Conservation (phyloP, 2,797 vertebrate genomes). For the Crax fasciolata region DNA sequence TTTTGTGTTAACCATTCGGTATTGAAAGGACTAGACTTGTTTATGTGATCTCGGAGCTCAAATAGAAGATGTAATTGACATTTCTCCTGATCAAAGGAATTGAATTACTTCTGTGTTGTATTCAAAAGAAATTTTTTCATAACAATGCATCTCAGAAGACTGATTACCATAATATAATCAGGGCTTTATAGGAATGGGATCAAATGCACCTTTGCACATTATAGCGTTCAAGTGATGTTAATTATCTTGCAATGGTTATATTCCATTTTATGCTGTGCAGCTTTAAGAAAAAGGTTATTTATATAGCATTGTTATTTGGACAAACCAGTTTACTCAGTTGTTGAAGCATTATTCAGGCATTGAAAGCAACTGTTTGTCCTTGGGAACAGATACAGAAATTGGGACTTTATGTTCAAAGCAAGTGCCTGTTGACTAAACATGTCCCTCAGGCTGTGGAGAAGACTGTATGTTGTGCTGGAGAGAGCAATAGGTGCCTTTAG, state of each 20-base stretch:
- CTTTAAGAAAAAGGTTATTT: neutral
- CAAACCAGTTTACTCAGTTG: neutral
- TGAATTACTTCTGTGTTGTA: constrained; percentile 26
- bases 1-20: constrained; percentile 28
- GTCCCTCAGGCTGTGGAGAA: neutral
- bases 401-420: neutral
- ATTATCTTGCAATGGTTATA: neutral
- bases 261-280: neutral
- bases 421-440: neutral
- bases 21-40: constrained; percentile 23
- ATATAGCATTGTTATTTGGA: neutral
- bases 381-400: neutral
- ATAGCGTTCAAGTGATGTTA: neutral
- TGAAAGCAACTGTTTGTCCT: neutral
- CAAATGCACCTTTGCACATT: constrained; percentile 46
- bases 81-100: constrained; percentile 50
- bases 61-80: constrained; percentile 29
- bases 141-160: constrained; percentile 24
- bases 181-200: constrained; percentile 11
- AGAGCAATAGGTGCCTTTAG: neutral
- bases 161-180: constrained; percentile 53
- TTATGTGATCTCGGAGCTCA: constrained; percentile 18
- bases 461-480: neutral
- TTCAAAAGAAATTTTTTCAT: neutral
- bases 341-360: neutral